These are phyloP conservation scores for Myripristis murdjan DNA, from an alignment of 2,797 vertebrate genomes.

Conservation along the genomic window DNA sequence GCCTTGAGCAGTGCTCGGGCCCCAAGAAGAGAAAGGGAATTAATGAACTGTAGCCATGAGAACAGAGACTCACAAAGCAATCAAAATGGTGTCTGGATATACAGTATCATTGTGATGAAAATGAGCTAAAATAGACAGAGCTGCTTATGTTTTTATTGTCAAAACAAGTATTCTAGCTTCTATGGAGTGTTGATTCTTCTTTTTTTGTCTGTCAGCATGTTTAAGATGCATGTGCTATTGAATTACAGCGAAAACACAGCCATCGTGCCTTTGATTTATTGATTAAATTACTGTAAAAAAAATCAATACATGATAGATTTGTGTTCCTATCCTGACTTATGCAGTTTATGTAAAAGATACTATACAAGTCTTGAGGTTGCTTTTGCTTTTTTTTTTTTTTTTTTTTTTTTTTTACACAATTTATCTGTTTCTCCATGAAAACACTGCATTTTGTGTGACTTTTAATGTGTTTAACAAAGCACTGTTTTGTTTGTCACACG, in stretches of 20 bases:
- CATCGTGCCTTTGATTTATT: conserved; percentile 81
- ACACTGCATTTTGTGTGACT: conserved; percentile 64
- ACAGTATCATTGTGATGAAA: conserved; percentile 77
- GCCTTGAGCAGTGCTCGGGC: conserved; percentile 74
- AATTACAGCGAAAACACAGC: conserved; percentile 76
- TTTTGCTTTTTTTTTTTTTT: conserved; percentile 50
- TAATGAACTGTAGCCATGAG: conserved; percentile 59
- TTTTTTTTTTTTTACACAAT: conserved; percentile 55
- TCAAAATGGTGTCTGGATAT: conserved; percentile 77
- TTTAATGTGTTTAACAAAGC: conserved; percentile 70
- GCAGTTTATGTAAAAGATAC: conserved; percentile 52
- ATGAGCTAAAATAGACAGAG: conserved; percentile 71
- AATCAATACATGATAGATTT: conserved; percentile 58
- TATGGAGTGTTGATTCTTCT: conserved; percentile 73
- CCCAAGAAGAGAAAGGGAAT: conserved; percentile 71
- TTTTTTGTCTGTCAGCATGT: conserved; percentile 78
- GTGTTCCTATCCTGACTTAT: conserved; percentile 61
- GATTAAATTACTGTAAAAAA: conserved; percentile 64
- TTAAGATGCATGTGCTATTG: conserved; percentile 81
- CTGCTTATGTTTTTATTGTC: conserved; percentile 81
- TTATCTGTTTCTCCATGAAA: conserved; percentile 33
- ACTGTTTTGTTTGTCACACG: conserved; percentile 66
- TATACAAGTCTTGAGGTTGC: conserved; percentile 45
- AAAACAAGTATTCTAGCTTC: conserved; percentile 79
- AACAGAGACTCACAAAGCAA: conserved; percentile 70